phyloP scores from a whole-genome alignment of 2,888 invertebrate genomes.

The Augiades crinisus region DNA sequence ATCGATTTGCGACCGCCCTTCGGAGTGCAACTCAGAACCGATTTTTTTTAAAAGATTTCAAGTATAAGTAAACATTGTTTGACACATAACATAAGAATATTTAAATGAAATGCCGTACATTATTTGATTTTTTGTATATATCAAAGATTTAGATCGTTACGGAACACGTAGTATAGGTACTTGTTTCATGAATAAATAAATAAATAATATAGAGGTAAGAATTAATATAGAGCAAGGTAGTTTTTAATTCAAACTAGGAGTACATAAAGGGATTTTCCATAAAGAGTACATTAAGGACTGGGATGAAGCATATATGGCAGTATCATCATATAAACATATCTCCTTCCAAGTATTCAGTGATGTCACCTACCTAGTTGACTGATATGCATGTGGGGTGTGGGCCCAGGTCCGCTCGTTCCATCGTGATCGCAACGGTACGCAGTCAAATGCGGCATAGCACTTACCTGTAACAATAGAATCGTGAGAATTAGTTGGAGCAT shows the following conservation, averaged over 20 bases:
- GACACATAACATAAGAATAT: neutral
- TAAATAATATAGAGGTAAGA: no score
- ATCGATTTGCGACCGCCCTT: neutral
- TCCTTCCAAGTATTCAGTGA: neutral
- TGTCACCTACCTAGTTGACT: conserved; percentile 43
- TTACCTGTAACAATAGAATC: conserved; percentile 51
- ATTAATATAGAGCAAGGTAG: no score
- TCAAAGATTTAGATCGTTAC: no score
- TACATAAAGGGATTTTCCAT: no score
- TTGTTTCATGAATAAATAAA: no score
- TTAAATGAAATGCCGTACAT: neutral
- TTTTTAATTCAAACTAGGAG: no score
- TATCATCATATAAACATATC: no score
- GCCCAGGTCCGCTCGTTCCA: conserved; percentile 22
- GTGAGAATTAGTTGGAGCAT: neutral
- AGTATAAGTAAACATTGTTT: neutral
- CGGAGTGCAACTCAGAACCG: neutral
- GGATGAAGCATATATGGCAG: no score
- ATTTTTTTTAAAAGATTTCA: neutral
- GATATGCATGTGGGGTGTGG: conserved; percentile 38
- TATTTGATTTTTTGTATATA: neutral
- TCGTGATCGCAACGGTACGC: conserved; percentile 20
- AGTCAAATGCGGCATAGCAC: conserved; percentile 35
- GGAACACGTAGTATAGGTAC: no score
- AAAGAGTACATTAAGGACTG: no score